Percentiles rank a stretch among this genome's conserved stretches.
These are phyloP conservation scores for Psammodynastes pulverulentus DNA, from an alignment of 2,113 vertebrate species.

Conservation along the genomic window DNA sequence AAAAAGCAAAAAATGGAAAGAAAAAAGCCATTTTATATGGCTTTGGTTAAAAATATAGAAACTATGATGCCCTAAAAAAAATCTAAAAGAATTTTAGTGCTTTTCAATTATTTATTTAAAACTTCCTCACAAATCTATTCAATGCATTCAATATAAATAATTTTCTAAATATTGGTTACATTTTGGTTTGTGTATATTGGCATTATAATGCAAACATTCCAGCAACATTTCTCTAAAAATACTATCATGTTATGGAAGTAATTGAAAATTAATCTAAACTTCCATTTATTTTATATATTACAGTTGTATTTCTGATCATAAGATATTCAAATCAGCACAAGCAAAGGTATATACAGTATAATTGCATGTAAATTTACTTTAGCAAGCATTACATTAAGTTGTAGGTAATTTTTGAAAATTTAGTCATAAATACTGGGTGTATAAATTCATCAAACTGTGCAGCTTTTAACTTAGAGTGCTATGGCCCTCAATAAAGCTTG, in stretches of 20 bases:
- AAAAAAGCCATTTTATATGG: not conserved
- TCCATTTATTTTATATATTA: not conserved
- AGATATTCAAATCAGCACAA: slow-evolving; percentile 1
- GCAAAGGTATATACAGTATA: not conserved
- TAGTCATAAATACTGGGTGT: not conserved
- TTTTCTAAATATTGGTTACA: not conserved
- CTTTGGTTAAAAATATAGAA: not conserved
- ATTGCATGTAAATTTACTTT: not conserved
- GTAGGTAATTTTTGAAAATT: slow-evolving; percentile 30
- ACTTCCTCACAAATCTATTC: not conserved
- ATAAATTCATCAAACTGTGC: slow-evolving; percentile 7
- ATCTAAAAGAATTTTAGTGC: not conserved
- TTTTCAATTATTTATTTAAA: not conserved
- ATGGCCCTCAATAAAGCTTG: not conserved
- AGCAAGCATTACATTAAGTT: not conserved
- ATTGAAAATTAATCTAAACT: not conserved
- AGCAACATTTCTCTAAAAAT: not conserved
- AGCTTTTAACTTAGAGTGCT: not conserved
- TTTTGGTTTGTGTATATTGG: not conserved
- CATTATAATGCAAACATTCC: not conserved
- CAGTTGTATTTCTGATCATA: not conserved
- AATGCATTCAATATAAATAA: accelerated
- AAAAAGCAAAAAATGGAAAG: not conserved
- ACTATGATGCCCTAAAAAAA: not conserved
- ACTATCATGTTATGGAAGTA: not conserved